Base-by-base conservation (phyloP, 2,888 invertebrate species). In the Argynnis bischoffii region DNA sequence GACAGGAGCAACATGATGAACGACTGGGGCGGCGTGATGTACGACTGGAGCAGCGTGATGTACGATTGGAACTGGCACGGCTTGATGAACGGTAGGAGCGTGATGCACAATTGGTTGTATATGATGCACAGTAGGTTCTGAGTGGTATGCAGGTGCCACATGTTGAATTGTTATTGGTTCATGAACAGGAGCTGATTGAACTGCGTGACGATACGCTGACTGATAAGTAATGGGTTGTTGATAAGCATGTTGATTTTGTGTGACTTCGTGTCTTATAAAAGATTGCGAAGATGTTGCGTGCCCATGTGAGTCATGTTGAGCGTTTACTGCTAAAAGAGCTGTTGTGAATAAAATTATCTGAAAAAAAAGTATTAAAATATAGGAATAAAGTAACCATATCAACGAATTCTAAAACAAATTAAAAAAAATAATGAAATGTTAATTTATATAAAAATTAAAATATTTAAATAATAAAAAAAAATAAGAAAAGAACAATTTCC, bases 21-120 rank as follows among this genome's bases (percentile, higher is more conserved):
- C 69, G 67, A 57, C 26, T 79, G 80, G 74, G 76, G 81, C 31
- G 75, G 74, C 41, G 77, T 73, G 70, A 81, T 78, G 67, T 78
- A 83, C 11, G 0, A 56, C 47, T 8, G 68, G 63, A 8, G 59
- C 46, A 14, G 31, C 26, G 21, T 66, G 57, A 18, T 61, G 66
- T 26, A 53, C 47, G 2, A 41, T 11, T 41, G 8, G 35, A 41
- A 41, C 35, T 8, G 35, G 35, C 35, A 41, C 35, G 2, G 35
- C 35, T 41, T 41, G 35, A 11, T 41, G 35, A 41, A 8, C 35
- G 35, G 8, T 41, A 41, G 35, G 11, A 11, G 35, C 11, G 35
- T 41, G 35, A 11, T 41, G 35, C 11, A 41, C 35, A 35, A 69
- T 46, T 35, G 66, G 60, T 14, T 54, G 60, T 15, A 63, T 47